Conservation (phyloP, 2,797 vertebrate species). For the Sebastes goodei region DNA sequence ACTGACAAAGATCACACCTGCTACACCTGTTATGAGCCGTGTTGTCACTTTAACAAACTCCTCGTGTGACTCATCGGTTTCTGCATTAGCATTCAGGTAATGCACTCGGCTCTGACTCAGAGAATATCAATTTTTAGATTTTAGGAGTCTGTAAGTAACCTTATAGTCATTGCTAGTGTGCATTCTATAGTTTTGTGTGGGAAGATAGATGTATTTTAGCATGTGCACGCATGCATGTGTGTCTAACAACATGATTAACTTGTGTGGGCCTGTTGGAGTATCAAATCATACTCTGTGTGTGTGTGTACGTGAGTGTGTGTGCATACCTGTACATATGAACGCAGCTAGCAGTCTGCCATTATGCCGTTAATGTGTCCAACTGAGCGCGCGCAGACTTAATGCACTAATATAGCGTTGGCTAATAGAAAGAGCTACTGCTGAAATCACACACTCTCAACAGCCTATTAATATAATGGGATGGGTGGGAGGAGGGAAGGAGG, state of each 20-base stretch:
- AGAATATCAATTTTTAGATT: constrained; percentile 36
- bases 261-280: constrained; percentile 1
- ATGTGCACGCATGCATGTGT: background rate
- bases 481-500: constrained; percentile 2
- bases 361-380: constrained; percentile 45
- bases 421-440: constrained; percentile 61
- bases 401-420: constrained; percentile 54
- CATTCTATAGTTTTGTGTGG: background rate
- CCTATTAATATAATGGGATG: constrained; percentile 62
- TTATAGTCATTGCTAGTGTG: background rate
- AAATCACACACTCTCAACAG: constrained; percentile 52
- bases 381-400: constrained; percentile 51
- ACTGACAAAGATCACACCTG: background rate
- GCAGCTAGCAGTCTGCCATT: constrained; percentile 24
- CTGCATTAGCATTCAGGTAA: constrained; percentile 38
- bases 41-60: constrained; percentile 35
- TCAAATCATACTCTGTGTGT: background rate
- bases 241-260: constrained; percentile 29
- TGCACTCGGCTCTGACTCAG: constrained; percentile 5
- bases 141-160: background rate
- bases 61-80: constrained; percentile 41
- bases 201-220: background rate
- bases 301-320: background rate
- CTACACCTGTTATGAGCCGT: background rate
- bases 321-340: constrained; percentile 19